Evolutionary conservation across 2,797 vertebrate species (phyloP).

Genomic region (Tadarida brasiliensis): DNA sequence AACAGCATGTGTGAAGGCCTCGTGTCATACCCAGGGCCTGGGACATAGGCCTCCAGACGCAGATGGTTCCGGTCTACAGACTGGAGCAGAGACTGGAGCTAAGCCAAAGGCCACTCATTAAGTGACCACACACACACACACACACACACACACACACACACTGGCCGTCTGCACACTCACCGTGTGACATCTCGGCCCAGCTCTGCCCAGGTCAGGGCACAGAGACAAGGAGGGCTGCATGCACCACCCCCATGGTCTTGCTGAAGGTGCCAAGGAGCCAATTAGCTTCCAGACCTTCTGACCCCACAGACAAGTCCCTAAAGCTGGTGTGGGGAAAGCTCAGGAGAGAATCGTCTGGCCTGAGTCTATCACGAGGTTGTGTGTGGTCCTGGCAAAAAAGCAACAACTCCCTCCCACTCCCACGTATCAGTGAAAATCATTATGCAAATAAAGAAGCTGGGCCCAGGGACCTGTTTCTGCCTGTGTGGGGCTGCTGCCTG

Average conservation of each 20-base stretch:
- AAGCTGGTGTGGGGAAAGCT: background rate
- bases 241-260: background rate
- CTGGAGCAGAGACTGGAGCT: background rate
- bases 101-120: background rate
- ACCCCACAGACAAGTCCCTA: background rate
- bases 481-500: background rate
- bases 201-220: background rate
- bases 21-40: background rate
- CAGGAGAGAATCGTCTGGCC: background rate
- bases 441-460: slow-evolving; percentile 38
- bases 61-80: background rate
- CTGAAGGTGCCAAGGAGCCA: background rate
- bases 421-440: background rate
- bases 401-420: background rate
- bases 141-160: accelerated
- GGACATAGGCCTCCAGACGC: background rate
- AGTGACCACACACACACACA: accelerated
- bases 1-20: background rate
- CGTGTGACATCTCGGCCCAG: background rate
- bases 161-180: background rate
- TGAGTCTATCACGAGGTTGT: background rate
- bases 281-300: background rate
- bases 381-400: background rate
- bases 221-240: background rate
- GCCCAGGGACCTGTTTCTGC: background rate